Evolutionary conservation across 1,140 invertebrate genomes (phyloP), one percentile per base, ranked within the genome.

Genomic region (Elymnias hypermnestra): DNA sequence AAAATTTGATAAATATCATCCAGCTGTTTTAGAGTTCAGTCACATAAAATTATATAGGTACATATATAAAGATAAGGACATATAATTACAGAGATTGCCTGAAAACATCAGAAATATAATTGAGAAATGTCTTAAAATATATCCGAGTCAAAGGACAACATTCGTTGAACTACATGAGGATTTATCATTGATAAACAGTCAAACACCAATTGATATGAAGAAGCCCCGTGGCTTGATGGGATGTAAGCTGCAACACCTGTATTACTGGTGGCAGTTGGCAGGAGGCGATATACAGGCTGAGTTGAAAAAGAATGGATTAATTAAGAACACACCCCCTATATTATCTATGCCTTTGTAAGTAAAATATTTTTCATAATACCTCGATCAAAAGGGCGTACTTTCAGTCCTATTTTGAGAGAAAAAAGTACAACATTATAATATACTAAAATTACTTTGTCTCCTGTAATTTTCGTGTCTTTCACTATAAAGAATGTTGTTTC

Each of bases 231-330:
- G 89, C 15, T 56, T 91, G 5, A 87, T 89, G 66, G 87, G 89
- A 19, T 88, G 92, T 51, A 89, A 89, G 45, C 83, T 97, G 63
- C 89, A 94, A 44, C 93, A 95, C 68, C 88, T 98, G 2, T 99
- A 98, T 82, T 94, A 98, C 83, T 90, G 97, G 65, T 99, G 98
- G 98, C 94, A 95, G 70, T 83, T 99, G 31, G 94, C 97, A 13
- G 97, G 97, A 18, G 97, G 97, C 1, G 97, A 99, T 87, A 93
- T 98, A 26, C 93, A 95, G 46, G 87, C 91, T 7, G 95, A 97
- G 76, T 87, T 99, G 6, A 96, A 95, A 64, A 95, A 94, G 72
- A 95, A 97, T 81, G 96, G 95, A 3, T 87, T 98, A 3, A 94
- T 98, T 14, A 91, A 95, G 61, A 93, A 91, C 46, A 92, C 90